Evolutionary conservation across 1,140 invertebrate genomes (phyloP).

Genomic region (Sarcophaga bullata): DNA sequence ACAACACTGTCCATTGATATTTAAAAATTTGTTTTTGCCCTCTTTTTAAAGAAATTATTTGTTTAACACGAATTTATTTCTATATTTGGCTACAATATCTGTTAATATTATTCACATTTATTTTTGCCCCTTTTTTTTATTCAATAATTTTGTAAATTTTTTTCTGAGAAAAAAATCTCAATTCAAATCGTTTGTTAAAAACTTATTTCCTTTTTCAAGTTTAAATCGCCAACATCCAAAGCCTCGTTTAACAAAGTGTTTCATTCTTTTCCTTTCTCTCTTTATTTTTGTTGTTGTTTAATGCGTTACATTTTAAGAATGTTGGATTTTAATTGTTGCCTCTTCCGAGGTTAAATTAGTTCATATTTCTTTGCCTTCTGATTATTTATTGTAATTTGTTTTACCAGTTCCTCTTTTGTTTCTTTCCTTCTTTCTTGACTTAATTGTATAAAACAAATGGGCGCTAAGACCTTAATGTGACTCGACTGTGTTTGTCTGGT

Average conservation of each 20-base stretch:
- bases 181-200: background rate
- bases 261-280: background rate
- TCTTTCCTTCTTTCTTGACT: background rate
- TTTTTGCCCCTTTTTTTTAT: too few relatives aligned
- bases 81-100: too few relatives aligned
- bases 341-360: conserved; percentile 8
- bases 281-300: background rate
- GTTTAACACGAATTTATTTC: too few relatives aligned
- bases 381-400: conserved; percentile 1
- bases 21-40: too few relatives aligned
- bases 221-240: background rate
- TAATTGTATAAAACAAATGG: background rate
- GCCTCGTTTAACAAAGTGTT: too few relatives aligned
- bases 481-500: too few relatives aligned
- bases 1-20: too few relatives aligned
- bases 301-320: background rate
- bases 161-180: background rate
- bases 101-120: too few relatives aligned
- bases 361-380: background rate
- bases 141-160: too few relatives aligned
- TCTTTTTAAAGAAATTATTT: too few relatives aligned
- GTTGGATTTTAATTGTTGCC: conserved; percentile 13
- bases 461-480: too few relatives aligned
- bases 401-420: background rate
- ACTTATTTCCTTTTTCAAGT: too few relatives aligned